A percentile compares a stretch with the other conserved stretches of the same genome.
Conservation (phyloP, 2,888 invertebrate species). For the Drosophila testacea region DNA sequence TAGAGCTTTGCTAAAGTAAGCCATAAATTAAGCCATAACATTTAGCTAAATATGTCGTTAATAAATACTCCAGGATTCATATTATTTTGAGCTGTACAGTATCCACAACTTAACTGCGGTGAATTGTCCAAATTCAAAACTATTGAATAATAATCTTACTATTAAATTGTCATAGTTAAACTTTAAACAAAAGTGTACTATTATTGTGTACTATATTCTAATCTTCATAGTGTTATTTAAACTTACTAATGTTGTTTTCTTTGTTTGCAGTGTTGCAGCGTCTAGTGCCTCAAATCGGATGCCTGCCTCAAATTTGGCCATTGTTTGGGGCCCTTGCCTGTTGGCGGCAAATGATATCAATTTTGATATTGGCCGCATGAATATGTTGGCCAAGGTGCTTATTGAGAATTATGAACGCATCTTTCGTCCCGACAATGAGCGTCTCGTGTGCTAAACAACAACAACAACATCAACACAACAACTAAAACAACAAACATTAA, state of each 20-base stretch:
- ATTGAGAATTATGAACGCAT: constrained; percentile 84
- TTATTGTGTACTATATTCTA: too few species aligned
- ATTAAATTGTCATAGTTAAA: too few species aligned
- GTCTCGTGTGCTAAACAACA: constrained; percentile 76
- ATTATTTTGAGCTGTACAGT: too few species aligned
- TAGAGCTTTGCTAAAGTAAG: too few species aligned
- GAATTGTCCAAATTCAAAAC: too few species aligned
- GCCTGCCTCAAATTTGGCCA: constrained; percentile 85
- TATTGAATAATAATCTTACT: too few species aligned
- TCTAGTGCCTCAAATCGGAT: constrained; percentile 83
- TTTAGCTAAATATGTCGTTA: too few species aligned
- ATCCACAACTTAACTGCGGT: too few species aligned
- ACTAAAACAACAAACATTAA: constrained; percentile 1
- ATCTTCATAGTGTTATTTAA: not conserved
- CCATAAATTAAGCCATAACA: too few species aligned
- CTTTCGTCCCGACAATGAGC: constrained; percentile 82
- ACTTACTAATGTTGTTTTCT: constrained; percentile 7
- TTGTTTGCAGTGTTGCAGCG: constrained; percentile 81
- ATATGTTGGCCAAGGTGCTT: constrained; percentile 84
- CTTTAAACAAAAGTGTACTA: too few species aligned
- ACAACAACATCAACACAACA: not conserved
- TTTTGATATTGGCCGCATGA: constrained; percentile 84
- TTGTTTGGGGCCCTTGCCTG: constrained; percentile 85
- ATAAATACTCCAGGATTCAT: too few species aligned
- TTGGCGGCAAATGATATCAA: constrained; percentile 81